Percentiles rank a stretch among this genome's conserved stretches.
These are phyloP conservation scores for Cuniculus paca DNA, from an alignment of 2,797 vertebrate species.

Conservation along the genomic window DNA sequence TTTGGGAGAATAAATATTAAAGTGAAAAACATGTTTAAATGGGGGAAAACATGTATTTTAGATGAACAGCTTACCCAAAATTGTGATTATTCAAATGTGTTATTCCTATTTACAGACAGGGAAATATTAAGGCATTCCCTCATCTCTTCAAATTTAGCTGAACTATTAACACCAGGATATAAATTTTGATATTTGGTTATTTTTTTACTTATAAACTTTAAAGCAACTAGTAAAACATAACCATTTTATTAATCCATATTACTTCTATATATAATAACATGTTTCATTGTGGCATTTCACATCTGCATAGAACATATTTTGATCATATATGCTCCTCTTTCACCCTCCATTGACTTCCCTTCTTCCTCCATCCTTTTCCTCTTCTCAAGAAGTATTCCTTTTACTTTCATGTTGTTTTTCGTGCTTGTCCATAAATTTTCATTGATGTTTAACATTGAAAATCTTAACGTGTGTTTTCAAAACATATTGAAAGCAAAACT, in stretches of 20 bases:
- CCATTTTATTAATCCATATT: neutral
- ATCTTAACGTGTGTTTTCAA: neutral
- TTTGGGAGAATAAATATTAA: neutral
- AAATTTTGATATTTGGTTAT: neutral
- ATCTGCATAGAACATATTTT: neutral
- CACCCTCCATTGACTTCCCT: neutral
- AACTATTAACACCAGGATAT: neutral
- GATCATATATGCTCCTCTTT: fast-evolving
- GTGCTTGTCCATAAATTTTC: neutral
- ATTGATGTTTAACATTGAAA: neutral
- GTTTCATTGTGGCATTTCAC: neutral
- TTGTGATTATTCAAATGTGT: neutral
- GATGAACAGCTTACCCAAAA: neutral
- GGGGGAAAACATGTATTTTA: neutral
- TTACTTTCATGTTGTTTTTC: neutral
- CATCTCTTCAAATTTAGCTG: neutral
- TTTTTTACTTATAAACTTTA: neutral
- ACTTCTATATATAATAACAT: neutral
- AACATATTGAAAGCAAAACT: neutral
- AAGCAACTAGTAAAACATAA: neutral
- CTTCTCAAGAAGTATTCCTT: neutral
- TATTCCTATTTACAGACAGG: neutral
- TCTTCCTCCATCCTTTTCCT: neutral
- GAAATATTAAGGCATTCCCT: neutral
- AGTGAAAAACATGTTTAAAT: neutral